Base-by-base conservation (phyloP, 2,888 invertebrate species). In the Agrypnus murinus region DNA sequence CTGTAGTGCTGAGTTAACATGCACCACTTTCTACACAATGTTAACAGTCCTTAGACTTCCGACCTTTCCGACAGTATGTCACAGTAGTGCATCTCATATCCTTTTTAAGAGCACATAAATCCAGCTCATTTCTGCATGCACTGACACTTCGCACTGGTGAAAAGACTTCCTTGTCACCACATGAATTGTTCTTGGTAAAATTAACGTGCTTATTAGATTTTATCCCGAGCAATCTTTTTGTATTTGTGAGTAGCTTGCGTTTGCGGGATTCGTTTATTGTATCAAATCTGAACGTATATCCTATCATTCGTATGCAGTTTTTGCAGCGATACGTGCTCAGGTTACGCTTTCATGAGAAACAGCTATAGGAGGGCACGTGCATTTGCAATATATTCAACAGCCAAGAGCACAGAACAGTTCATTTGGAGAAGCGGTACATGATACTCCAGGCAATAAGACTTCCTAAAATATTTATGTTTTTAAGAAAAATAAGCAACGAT, bases 41-140 rank as follows among this genome's bases (percentile, higher is more conserved):
- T 65, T 57, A 58, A 46, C 65, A 48, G 25, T 43, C 12, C 46
- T 45, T 32, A 65, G 34, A 19, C 57, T 58, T 58, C 65, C 65
- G 65, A 66, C 65, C 65, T 66, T 25, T 66, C 48, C 58, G 57
- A 57, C 59, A 65, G 19, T 62, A 34, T 25, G 48, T 66, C 65
- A 66, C 59, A 46, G 46, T 36, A 32, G 31, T 58, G 57, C 58
- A 55, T 12, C 14, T 55, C 55, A 66, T 36, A 66, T 66, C 65
- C 65, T 66, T 59, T 48, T 48, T 36, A 17, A 7, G 31, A 32
- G 38, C 2, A 25, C 10, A 66, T 66, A 66, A 66, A 66, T 66
- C 48, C 46, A 17, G n/a, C 5, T 25, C 25, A 25, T 43, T 10
- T 43, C 65, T 53, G 45, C 43, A 55, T 64, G 64, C 55, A 64